Evolutionary conservation across 2,113 vertebrate species (phyloP), one percentile per base, ranked within the genome.

Genomic region (Uria aalge): DNA sequence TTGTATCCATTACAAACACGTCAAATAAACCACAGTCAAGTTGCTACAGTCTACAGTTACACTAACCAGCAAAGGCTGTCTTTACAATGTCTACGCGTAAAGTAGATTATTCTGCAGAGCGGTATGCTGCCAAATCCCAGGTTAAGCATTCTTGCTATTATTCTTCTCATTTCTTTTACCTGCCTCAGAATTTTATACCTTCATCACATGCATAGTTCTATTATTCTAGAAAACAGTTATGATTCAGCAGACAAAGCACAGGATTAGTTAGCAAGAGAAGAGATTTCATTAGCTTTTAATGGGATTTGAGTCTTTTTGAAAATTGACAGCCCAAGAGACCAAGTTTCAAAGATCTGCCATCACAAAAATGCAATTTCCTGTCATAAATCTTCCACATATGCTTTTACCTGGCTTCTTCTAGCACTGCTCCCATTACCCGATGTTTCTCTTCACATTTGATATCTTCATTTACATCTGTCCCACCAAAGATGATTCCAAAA

Each of bases 381-480:
- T 15, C 57, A 50, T 2, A 53, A 48, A 59, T 4, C 21, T 47
- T n/a, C 27, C 40, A 24, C 8, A n/a, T 2, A 0, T 29, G 56
- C 26, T 47, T 36, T 97, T 88, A 99, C 99, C 99, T 99, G 98
- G 99, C 99, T 97, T 99, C 98, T 75, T 83, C 96, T 8, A 99
- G 98, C 88, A 99, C 99, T 85, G 97, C 96, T 74, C 98, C 98
- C 99, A 99, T 99, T 59, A 99, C 97, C 45, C 74, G 93, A 66
- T 41, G 93, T 86, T 99, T 99, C 88, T 98, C 98, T 68, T 96
- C 96, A 73, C 98, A 98, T 92, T 98, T 99, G 57, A 98, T 85
- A 32, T 99, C 99, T 98, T 99, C 99, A 88, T 99, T 99, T 77
- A 99, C 92, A 90, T 99, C 99, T 3, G 99, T 99, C 87, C 99